These are phyloP conservation scores for Sebastes trivittatus DNA, from an alignment of 2,797 vertebrate genomes.

Conservation along the genomic window DNA sequence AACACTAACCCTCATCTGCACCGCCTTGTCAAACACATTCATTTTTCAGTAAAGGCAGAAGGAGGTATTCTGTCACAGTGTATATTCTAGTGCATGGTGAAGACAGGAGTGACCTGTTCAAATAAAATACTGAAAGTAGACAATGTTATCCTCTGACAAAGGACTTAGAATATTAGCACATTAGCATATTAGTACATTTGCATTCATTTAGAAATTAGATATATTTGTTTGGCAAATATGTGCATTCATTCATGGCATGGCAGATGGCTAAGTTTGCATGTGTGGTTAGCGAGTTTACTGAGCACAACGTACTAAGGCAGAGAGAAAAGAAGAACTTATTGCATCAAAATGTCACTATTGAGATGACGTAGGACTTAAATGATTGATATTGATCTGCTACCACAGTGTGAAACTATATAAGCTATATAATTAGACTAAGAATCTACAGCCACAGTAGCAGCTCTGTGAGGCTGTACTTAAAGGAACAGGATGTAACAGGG, in stretches of 20 bases:
- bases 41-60: conserved; percentile 11
- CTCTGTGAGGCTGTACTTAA: background rate
- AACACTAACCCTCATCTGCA: conserved; percentile 19
- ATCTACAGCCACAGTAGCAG: background rate
- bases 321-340: background rate
- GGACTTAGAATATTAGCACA: background rate
- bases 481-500: too few relatives aligned
- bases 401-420: background rate
- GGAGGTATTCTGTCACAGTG: background rate
- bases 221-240: background rate
- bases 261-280: background rate
- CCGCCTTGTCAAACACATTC: background rate
- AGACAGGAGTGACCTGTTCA: background rate
- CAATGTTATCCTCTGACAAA: background rate
- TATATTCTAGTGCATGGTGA: background rate
- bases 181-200: background rate
- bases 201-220: background rate
- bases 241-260: background rate
- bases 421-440: background rate
- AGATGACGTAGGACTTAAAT: background rate
- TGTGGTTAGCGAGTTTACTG: background rate
- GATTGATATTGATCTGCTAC: background rate
- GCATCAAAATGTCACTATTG: background rate
- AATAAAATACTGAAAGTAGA: background rate
- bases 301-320: background rate